Evolutionary conservation across 1,140 invertebrate genomes (phyloP).

Genomic region (Leptonema lineaticorne): DNA sequence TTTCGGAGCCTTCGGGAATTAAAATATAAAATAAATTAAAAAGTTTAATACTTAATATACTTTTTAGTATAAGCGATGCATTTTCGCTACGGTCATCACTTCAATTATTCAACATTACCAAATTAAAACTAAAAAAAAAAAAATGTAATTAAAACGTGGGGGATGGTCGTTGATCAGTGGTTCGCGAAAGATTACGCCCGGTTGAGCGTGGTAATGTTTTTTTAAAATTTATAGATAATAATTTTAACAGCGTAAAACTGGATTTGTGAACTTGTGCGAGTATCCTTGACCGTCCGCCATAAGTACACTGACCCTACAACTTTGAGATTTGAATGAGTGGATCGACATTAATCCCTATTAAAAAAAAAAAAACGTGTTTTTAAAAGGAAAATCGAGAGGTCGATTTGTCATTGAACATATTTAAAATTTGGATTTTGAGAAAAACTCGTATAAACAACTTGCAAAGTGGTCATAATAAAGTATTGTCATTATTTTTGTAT

Average conservation of each 20-base stretch:
- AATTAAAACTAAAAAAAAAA: no score
- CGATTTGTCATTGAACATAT: not conserved
- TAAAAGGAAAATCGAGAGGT: no score
- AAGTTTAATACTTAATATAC: no score
- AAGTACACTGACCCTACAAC: not conserved
- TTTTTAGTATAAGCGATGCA: no score
- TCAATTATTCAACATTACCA: no score
- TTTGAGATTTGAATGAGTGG: not conserved
- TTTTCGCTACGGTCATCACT: no score
- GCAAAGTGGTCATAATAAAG: no score
- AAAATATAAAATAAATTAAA: no score
- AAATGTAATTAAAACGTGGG: no score
- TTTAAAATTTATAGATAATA: not conserved
- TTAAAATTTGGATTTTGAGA: not conserved
- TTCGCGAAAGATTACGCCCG: not conserved
- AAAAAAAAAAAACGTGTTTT: not conserved
- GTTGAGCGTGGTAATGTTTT: not conserved
- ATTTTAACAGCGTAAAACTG: not conserved
- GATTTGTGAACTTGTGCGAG: not conserved
- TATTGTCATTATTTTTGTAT: not conserved
- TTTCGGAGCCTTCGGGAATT: no score
- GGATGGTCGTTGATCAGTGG: not conserved
- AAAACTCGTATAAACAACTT: not conserved
- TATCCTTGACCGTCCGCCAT: constrained; percentile 7
- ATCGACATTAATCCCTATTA: not conserved